phyloP scores from a whole-genome alignment of 2,888 invertebrate species.

The Microctonus brassicae region DNA sequence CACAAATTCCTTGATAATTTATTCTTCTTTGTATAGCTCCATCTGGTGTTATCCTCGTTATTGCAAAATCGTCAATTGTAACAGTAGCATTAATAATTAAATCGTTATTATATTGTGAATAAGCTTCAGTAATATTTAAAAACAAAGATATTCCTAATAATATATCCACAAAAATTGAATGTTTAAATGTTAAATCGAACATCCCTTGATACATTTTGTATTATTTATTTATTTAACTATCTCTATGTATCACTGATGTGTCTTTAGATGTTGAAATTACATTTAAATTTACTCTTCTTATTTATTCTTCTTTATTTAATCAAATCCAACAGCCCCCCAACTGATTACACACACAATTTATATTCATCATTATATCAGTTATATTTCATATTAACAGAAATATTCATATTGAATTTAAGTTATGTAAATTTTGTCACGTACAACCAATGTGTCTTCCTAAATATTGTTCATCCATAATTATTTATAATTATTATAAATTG shows the following conservation, averaged over 20 bases:
- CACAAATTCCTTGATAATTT: slow-evolving; percentile 60
- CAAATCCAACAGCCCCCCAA: background rate
- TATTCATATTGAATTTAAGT: background rate
- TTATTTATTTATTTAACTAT: too few relatives aligned
- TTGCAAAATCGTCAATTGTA: slow-evolving; percentile 73
- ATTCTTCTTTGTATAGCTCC: slow-evolving; percentile 76
- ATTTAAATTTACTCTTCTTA: too few relatives aligned
- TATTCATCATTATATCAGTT: background rate
- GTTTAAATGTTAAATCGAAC: background rate
- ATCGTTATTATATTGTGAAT: slow-evolving; percentile 40
- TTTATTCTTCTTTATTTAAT: background rate
- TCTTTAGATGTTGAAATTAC: background rate
- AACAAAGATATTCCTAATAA: slow-evolving; percentile 53
- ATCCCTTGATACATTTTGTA: background rate
- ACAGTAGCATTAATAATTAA: slow-evolving; percentile 27
- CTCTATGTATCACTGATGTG: background rate
- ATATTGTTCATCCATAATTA: too few relatives aligned
- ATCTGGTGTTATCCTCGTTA: slow-evolving; percentile 77
- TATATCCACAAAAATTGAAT: slow-evolving; percentile 18
- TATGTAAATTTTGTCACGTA: background rate
- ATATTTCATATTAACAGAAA: background rate
- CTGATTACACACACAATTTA: background rate
- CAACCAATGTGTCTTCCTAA: background rate
- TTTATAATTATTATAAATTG: too few relatives aligned
- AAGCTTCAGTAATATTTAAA: slow-evolving; percentile 53